Evolutionary conservation across 64 coral and sea anemone genomes (phyloP).

Genomic region (Dendrophyllia cribrosa): DNA sequence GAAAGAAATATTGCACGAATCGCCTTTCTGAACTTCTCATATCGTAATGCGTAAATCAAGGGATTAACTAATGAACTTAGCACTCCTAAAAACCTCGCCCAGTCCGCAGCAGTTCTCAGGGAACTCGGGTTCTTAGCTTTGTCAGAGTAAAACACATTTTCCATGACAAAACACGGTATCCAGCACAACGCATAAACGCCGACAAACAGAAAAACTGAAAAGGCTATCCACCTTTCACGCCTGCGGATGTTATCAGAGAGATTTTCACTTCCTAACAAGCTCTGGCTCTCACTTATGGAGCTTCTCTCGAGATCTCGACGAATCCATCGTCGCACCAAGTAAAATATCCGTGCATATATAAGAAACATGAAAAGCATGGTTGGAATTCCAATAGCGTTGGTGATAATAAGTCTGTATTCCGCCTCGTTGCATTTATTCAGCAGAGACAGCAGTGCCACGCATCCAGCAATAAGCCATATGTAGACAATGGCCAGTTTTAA

Average conservation of each 20-base stretch:
- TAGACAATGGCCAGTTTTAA: slow-evolving; percentile 9
- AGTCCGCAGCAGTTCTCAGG: slow-evolving; percentile 5
- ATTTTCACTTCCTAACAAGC: not conserved
- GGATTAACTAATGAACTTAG: slow-evolving; percentile 83
- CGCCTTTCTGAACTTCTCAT: slow-evolving; percentile 69
- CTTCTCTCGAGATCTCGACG: slow-evolving; percentile 27
- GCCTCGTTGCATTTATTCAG: not conserved
- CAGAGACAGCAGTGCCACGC: not conserved
- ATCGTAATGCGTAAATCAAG: slow-evolving; percentile 59
- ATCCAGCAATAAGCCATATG: slow-evolving; percentile 40
- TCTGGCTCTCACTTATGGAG: slow-evolving; percentile 4
- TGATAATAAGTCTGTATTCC: slow-evolving; percentile 13
- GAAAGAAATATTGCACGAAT: not conserved
- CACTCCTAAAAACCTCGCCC: slow-evolving; percentile 58
- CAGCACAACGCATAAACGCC: slow-evolving; percentile 77
- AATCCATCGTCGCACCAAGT: slow-evolving; percentile 30
- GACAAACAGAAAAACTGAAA: slow-evolving; percentile 75
- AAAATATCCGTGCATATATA: slow-evolving; percentile 51
- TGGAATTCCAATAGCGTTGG: slow-evolving; percentile 38
- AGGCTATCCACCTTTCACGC: slow-evolving; percentile 67
- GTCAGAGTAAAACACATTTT: slow-evolving; percentile 50
- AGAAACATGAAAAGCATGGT: slow-evolving; percentile 33
- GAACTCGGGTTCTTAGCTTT: not conserved
- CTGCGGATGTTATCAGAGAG: slow-evolving; percentile 41
- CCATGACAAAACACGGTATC: slow-evolving; percentile 58